Percentiles rank a stretch among this genome's conserved stretches.
Conservation (phyloP, 2,888 invertebrate genomes). For the Nymphalis polychloros region DNA sequence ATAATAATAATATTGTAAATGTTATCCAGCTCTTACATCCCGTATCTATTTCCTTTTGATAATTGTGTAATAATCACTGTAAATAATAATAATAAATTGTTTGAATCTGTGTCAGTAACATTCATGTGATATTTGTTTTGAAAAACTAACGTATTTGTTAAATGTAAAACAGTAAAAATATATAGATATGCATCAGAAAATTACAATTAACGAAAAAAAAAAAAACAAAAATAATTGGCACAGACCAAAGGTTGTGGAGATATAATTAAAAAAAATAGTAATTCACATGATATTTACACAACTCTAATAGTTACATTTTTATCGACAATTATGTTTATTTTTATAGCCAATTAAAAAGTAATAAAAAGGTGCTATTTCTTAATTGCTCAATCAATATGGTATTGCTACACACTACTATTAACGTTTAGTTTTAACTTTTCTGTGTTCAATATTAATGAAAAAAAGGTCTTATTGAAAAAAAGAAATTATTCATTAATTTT, state of each 20-base stretch:
- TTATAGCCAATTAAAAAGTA: slow-evolving; percentile 6
- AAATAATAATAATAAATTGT: slow-evolving; percentile 13
- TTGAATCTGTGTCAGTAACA: slow-evolving; percentile 2
- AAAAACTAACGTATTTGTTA: background rate
- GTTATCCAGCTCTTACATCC: slow-evolving; percentile 16
- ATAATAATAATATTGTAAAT: background rate
- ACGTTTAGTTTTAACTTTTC: background rate
- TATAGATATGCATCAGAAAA: too few relatives aligned
- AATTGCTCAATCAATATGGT: slow-evolving; percentile 16
- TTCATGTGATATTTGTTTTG: background rate
- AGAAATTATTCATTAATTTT: slow-evolving; percentile 4
- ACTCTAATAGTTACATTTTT: background rate
- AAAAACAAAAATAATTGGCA: too few relatives aligned
- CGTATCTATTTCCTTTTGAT: slow-evolving; percentile 30
- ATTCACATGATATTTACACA: too few relatives aligned
- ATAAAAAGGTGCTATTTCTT: slow-evolving; percentile 7
- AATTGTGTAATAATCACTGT: slow-evolving; percentile 8
- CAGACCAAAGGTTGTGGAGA: too few relatives aligned
- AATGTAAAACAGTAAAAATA: too few relatives aligned
- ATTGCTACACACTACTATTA: slow-evolving; percentile 5
- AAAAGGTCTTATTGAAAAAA: background rate
- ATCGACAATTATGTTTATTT: background rate
- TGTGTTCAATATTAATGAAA: background rate
- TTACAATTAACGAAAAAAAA: too few relatives aligned
- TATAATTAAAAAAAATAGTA: too few relatives aligned